These are phyloP conservation scores for Tribolium castaneum DNA, from an alignment of 1,140 invertebrate species.

Conservation along the genomic window DNA sequence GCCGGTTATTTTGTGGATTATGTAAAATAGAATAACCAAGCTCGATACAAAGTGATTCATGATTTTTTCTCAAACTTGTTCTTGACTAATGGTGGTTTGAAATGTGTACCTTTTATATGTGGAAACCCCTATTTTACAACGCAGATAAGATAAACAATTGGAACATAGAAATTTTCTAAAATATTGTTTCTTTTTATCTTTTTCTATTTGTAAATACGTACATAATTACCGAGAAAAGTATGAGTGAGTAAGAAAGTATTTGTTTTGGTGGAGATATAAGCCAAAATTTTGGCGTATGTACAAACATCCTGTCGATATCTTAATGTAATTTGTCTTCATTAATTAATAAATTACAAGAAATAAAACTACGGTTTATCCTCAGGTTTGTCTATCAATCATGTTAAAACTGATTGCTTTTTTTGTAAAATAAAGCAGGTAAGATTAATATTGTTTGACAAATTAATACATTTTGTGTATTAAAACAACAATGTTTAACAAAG, in stretches of 20 bases:
- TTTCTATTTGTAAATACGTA: not conserved
- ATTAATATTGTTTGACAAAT: too few relatives aligned
- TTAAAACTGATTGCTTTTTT: too few relatives aligned
- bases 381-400: too few relatives aligned
- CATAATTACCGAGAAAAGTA: not conserved
- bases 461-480: too few relatives aligned
- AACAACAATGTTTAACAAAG: too few relatives aligned
- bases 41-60: not conserved
- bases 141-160: slow-evolving; percentile 24
- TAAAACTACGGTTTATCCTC: too few relatives aligned
- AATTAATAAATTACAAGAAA: too few relatives aligned
- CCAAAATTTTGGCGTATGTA: not conserved
- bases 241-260: not conserved
- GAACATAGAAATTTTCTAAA: slow-evolving; percentile 27
- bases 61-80: not conserved
- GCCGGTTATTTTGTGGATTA: slow-evolving; percentile 57
- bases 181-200: not conserved
- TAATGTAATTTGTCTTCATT: not conserved
- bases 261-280: not conserved
- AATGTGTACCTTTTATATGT: not conserved
- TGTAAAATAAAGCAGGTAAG: too few relatives aligned
- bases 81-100: slow-evolving; percentile 5
- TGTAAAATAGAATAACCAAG: not conserved
- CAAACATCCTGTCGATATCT: not conserved
- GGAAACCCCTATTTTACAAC: slow-evolving; percentile 5